Percentiles rank a stretch among this genome's conserved stretches.
Evolutionary conservation across 2,888 invertebrate genomes (phyloP).

Genomic region (Polia nebulosa): DNA sequence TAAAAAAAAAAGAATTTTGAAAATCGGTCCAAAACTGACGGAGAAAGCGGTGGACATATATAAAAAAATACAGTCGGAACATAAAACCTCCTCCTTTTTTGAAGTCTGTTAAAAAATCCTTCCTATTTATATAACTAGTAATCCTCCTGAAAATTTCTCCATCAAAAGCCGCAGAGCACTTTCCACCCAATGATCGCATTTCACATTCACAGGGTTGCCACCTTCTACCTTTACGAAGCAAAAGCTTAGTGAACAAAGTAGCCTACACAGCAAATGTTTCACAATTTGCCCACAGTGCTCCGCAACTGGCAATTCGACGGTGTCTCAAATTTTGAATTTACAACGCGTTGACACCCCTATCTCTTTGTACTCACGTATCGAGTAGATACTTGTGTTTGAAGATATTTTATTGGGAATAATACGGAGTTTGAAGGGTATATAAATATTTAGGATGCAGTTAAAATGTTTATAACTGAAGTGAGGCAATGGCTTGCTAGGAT

Average conservation of each 20-base stretch:
- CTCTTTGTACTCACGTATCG: slow-evolving; percentile 14
- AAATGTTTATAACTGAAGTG: not conserved
- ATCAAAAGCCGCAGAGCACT: not conserved
- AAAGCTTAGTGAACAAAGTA: slow-evolving; percentile 23
- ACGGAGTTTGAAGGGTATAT: not conserved
- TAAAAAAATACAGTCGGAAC: too few relatives aligned
- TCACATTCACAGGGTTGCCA: slow-evolving; percentile 4
- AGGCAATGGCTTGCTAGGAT: not conserved
- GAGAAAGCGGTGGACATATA: too few relatives aligned
- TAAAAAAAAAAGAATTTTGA: too few relatives aligned
- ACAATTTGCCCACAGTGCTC: slow-evolving; percentile 51
- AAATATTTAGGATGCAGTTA: slow-evolving; percentile 17
- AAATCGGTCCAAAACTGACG: too few relatives aligned
- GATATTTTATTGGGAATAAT: slow-evolving; percentile 35
- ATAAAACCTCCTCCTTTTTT: too few relatives aligned
- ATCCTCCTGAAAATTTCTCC: not conserved
- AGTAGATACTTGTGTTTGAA: slow-evolving; percentile 10
- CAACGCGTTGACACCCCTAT: slow-evolving; percentile 45
- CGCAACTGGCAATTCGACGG: slow-evolving; percentile 28
- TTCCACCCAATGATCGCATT: slow-evolving; percentile 1
- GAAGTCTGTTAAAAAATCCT: too few relatives aligned
- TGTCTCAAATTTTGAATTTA: slow-evolving; percentile 53
- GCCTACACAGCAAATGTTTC: slow-evolving; percentile 54
- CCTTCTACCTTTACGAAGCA: slow-evolving; percentile 28
- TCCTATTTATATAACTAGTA: too few relatives aligned